Conservation (phyloP, 2,797 vertebrate genomes). For the Crenichthys baileyi region DNA sequence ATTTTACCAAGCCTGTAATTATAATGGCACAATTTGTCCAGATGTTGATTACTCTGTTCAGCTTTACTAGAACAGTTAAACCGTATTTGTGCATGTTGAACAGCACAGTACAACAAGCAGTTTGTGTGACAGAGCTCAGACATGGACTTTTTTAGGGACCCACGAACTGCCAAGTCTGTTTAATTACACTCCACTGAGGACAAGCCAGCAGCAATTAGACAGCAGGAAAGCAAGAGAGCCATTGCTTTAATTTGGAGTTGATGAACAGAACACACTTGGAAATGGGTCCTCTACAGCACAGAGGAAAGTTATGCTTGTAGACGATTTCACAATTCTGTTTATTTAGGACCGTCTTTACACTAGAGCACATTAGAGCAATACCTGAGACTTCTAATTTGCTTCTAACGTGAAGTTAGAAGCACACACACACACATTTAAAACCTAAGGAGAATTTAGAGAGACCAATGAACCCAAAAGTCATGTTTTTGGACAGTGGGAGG, state of each 20-base stretch:
- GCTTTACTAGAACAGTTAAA: not conserved
- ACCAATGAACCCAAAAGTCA: too few species aligned
- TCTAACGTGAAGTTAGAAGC: too few species aligned
- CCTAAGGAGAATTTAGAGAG: too few species aligned
- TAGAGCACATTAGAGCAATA: not conserved
- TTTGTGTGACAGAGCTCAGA: not conserved
- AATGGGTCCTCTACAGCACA: not conserved
- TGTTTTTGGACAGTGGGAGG: too few species aligned
- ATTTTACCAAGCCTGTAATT: not conserved
- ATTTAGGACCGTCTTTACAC: not conserved
- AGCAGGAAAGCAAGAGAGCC: not conserved
- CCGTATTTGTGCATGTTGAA: not conserved
- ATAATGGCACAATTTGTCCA: not conserved
- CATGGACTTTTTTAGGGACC: constrained; percentile 16
- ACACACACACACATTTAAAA: too few species aligned
- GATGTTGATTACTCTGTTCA: not conserved
- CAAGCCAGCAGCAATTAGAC: constrained; percentile 19
- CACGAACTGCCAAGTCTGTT: constrained; percentile 34
- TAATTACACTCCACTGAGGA: constrained; percentile 41
- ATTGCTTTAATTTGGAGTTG: constrained; percentile 10
- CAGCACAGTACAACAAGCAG: not conserved
- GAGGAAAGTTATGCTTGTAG: not conserved
- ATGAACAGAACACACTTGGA: constrained; percentile 5
- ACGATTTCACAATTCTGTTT: not conserved
- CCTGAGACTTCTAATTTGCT: too few species aligned